A percentile compares a stretch with the other conserved stretches of the same genome.
phyloP scores from a whole-genome alignment of 2,113 vertebrate genomes.

The Cavia aperea region DNA sequence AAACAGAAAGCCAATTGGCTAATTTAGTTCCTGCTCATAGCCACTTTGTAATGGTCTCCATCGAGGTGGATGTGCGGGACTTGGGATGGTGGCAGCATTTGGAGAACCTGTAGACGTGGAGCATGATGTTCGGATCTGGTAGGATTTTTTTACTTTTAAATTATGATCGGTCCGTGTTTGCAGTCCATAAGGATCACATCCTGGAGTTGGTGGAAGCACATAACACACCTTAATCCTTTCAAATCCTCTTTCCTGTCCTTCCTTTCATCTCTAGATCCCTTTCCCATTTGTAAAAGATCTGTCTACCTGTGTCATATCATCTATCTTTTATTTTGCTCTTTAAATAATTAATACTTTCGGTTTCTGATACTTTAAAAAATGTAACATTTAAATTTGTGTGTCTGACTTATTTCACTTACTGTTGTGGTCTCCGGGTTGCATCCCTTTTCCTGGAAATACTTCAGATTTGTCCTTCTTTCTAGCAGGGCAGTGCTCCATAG shows the following conservation, averaged over 20 bases:
- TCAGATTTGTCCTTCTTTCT: neutral
- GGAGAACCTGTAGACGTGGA: neutral
- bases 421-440: neutral
- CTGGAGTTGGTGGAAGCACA: neutral
- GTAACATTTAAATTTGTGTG: neutral
- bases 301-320: neutral
- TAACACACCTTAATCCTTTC: neutral
- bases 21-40: too few species aligned
- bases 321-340: neutral
- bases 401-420: neutral
- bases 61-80: too few species aligned
- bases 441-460: neutral
- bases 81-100: neutral
- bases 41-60: too few species aligned
- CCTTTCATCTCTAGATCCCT: neutral
- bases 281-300: neutral
- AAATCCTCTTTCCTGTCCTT: neutral
- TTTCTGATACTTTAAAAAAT: neutral
- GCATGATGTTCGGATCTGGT: neutral
- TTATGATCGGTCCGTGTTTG: neutral
- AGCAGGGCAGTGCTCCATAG: neutral
- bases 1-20: neutral
- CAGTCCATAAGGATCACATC: neutral
- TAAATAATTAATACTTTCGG: neutral
- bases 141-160: neutral